Evolutionary conservation across 2,888 invertebrate species (phyloP), one percentile per base, ranked within the genome.

Genomic region (Leptinotarsa tumamoca): DNA sequence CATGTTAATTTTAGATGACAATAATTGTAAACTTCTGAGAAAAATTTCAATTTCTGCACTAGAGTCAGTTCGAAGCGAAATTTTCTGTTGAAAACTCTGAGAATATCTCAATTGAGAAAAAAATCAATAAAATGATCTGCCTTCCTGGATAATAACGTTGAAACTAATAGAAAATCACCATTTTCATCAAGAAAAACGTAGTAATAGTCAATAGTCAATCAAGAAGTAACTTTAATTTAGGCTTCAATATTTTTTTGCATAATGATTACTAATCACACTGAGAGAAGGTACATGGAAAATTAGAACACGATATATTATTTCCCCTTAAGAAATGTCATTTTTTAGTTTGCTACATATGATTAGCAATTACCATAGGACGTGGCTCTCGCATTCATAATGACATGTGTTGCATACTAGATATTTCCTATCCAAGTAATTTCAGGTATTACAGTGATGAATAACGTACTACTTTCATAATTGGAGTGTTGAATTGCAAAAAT

Each of bases 401-500:
- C 67, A 68, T 15, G 4, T 67, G 52, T 68, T 52, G 68, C 68
- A 54, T 27, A 63, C 43, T n/a, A 43, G n/a, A 7, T 63, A 63
- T 63, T 43, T 63, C n/a, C 63, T 43, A 27, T 27, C 33, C 2
- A n/a, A 43, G 63, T 63, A 63, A 63, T 33, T 63, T 63, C 17
- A 63, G 63, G 63, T 63, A 63, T 63, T 63, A 63, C 23, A 52
- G 52, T 27, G n/a, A 68, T 68, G 52, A 51, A 68, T 52, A 27
- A 52, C 10, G 21, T 68, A 33, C 54, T 27, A 52, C 56, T 56
- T 69, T n/a, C 56, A 33, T 69, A 69, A 69, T 58, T 27, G n/a
- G 43, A 33, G 63, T 63, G 43, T 63, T 33, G 33, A 33, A 33
- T 33, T 33, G 43, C 33, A 10, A 43, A 54, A 68, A 56, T 27